phyloP scores from a whole-genome alignment of 2,113 vertebrate genomes.

The Antechinus stuartii region DNA sequence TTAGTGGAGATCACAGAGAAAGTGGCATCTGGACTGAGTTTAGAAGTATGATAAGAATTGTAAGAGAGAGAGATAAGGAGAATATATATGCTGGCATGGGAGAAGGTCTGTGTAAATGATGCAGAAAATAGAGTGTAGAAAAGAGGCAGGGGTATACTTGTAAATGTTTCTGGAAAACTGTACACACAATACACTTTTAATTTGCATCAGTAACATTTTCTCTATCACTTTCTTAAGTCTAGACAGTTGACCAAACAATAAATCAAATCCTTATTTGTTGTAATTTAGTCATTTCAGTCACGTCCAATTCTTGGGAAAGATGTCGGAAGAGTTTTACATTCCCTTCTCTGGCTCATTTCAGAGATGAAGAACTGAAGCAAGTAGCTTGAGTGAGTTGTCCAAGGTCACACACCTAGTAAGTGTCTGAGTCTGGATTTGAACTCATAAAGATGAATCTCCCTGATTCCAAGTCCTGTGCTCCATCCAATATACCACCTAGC shows the following conservation, averaged over 20 bases:
- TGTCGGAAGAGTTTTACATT: background rate
- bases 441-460: background rate
- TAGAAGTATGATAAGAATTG: background rate
- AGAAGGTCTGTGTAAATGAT: background rate
- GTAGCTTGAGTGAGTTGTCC: background rate
- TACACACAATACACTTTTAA: background rate
- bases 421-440: background rate
- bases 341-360: background rate
- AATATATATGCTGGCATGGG: background rate
- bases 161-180: background rate
- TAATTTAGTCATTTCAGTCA: background rate
- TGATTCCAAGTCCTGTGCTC: background rate
- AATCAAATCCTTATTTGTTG: background rate
- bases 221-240: background rate
- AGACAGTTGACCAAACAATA: background rate
- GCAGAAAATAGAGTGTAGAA: background rate
- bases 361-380: background rate
- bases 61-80: background rate
- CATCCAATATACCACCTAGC: background rate
- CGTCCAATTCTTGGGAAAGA: background rate
- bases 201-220: no score
- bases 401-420: background rate
- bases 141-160: background rate
- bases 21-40: background rate
- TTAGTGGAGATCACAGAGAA: background rate